Evolutionary conservation across 2,113 vertebrate genomes (phyloP).

Genomic region (Clinocottus analis): DNA sequence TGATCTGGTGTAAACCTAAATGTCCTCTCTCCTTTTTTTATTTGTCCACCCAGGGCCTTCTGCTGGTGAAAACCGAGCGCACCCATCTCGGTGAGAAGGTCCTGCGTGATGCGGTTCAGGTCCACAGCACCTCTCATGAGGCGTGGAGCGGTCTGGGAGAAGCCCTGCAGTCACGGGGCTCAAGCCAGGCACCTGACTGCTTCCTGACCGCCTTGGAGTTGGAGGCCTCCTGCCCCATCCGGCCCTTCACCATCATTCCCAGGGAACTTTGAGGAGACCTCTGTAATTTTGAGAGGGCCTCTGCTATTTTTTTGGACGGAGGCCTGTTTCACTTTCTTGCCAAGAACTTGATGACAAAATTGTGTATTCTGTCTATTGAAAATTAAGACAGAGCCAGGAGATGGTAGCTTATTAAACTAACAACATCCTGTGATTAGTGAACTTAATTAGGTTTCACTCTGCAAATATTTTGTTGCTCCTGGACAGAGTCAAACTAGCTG

Average conservation of each 20-base stretch:
- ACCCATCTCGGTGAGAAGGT: constrained; percentile 92
- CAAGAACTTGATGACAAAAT: neutral
- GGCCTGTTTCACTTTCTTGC: neutral
- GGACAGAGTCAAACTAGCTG: neutral
- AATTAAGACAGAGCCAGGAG: neutral
- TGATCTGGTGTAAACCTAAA: neutral
- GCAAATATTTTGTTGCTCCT: neutral
- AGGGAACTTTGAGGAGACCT: constrained; percentile 88
- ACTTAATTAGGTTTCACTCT: neutral
- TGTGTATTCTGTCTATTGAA: neutral
- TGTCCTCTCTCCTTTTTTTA: constrained; percentile 27
- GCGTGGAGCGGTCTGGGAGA: constrained; percentile 95
- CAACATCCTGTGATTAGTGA: neutral
- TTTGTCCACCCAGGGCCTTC: constrained; percentile 85
- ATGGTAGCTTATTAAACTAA: neutral
- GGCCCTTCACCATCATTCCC: constrained; percentile 93
- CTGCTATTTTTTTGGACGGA: constrained; percentile 2
- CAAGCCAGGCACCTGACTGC: constrained; percentile 90
- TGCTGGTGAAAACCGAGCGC: constrained; percentile 88
- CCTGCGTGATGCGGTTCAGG: constrained; percentile 89
- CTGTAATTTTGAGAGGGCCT: too few relatives aligned
- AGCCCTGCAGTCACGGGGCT: constrained; percentile 89
- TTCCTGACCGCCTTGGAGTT: constrained; percentile 96
- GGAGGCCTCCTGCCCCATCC: constrained; percentile 93
- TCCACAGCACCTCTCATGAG: constrained; percentile 90